These are phyloP conservation scores for Thymelicus lineola DNA, from an alignment of 2,888 invertebrate genomes.

Conservation along the genomic window DNA sequence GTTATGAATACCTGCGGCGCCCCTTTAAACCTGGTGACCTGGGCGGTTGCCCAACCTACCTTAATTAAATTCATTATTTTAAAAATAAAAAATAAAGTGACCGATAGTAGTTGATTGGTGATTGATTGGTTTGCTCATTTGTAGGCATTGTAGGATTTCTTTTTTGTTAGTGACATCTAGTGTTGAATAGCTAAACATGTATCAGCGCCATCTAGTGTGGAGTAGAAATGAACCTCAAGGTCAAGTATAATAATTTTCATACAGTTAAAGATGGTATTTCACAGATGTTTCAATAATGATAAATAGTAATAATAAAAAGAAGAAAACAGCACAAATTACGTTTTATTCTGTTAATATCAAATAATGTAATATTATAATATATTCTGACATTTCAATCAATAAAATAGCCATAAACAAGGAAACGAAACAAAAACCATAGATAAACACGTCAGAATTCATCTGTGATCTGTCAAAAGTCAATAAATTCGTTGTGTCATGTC, in stretches of 20 bases:
- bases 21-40: no score
- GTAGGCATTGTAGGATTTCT: no score
- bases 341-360: neutral
- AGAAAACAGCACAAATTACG: no score
- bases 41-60: no score
- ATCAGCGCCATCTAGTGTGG: slow-evolving; percentile 46
- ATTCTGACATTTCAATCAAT: neutral
- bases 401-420: slow-evolving; percentile 39
- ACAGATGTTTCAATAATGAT: slow-evolving; percentile 13
- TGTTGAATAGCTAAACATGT: slow-evolving; percentile 46
- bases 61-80: no score
- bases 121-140: no score
- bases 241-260: slow-evolving; percentile 59
- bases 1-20: no score
- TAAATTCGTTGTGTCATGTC: slow-evolving; percentile 80
- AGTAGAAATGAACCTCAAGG: slow-evolving; percentile 51
- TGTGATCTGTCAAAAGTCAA: slow-evolving; percentile 62
- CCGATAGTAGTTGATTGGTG: no score
- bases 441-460: slow-evolving; percentile 55
- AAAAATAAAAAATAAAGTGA: no score
- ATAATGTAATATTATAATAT: neutral
- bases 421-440: slow-evolving; percentile 46
- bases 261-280: slow-evolving; percentile 45
- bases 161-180: slow-evolving; percentile 51
- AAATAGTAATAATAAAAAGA: neutral